A percentile compares a stretch with the other conserved stretches of the same genome.
These are phyloP conservation scores for Camponotus pennsylvanicus DNA, from an alignment of 1,140 invertebrate species.

Conservation along the genomic window DNA sequence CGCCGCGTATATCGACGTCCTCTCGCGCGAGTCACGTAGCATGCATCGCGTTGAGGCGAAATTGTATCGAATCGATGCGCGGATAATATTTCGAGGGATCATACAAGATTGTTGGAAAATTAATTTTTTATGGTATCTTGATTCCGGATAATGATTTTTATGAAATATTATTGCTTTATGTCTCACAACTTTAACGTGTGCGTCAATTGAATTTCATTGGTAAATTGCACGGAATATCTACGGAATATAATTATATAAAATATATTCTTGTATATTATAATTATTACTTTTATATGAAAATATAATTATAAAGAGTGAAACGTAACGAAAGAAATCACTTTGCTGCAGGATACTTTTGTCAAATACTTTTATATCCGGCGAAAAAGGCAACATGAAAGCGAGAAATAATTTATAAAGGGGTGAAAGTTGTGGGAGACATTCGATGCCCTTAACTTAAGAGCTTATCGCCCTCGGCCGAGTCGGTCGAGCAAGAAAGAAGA, in stretches of 20 bases:
- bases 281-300: too few species aligned
- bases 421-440: slow-evolving; percentile 59
- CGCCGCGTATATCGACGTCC: slow-evolving; percentile 38
- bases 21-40: slow-evolving; percentile 37
- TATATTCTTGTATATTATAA: too few species aligned
- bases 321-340: neutral
- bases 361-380: neutral
- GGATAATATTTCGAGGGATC: neutral
- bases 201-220: too few species aligned
- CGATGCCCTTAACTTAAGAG: slow-evolving; percentile 62
- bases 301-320: too few species aligned
- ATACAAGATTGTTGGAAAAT: neutral
- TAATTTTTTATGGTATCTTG: too few species aligned
- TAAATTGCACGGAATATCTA: too few species aligned
- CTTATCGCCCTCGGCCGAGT: slow-evolving; percentile 26
- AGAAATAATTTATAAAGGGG: slow-evolving; percentile 48
- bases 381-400: neutral
- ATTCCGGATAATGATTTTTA: too few species aligned
- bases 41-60: slow-evolving; percentile 32
- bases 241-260: too few species aligned
- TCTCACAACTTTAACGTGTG: too few species aligned
- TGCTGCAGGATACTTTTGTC: neutral
- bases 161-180: too few species aligned
- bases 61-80: slow-evolving; percentile 24
- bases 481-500: neutral